A percentile compares a stretch with the other conserved stretches of the same genome.
Evolutionary conservation across 1,140 invertebrate species (phyloP).

Genomic region (Wasmannia auropunctata): DNA sequence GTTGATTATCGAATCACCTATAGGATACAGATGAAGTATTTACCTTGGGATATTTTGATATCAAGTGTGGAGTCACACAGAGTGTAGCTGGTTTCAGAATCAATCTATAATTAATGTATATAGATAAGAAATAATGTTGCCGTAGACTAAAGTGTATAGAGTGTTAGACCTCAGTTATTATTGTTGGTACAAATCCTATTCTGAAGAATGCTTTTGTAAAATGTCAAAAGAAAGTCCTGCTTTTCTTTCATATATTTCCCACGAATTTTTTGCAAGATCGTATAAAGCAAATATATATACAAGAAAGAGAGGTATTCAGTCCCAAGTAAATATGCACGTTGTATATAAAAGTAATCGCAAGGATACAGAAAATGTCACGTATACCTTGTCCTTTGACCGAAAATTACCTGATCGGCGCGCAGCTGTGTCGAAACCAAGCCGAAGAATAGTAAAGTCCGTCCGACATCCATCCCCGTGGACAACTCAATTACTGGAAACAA

Average conservation of each 20-base stretch:
- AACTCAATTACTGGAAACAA: conserved; percentile 71
- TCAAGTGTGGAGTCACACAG: background rate
- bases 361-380: background rate
- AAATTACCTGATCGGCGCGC: conserved; percentile 44
- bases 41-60: conserved; percentile 6
- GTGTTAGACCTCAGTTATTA: background rate
- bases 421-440: background rate
- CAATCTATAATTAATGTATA: conserved; percentile 21
- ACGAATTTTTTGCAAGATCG: background rate
- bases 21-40: conserved; percentile 11
- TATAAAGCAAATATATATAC: background rate
- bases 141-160: background rate
- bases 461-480: conserved; percentile 65
- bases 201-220: background rate
- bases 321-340: background rate
- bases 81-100: conserved; percentile 5
- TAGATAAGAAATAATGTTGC: conserved; percentile 6
- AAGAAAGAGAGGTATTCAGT: background rate
- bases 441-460: conserved; percentile 2
- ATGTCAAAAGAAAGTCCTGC: background rate
- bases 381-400: background rate
- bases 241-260: background rate
- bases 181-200: background rate
- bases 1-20: background rate
- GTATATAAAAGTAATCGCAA: background rate